These are phyloP conservation scores for Lineus longissimus DNA, from an alignment of 1,140 invertebrate genomes.

Conservation along the genomic window DNA sequence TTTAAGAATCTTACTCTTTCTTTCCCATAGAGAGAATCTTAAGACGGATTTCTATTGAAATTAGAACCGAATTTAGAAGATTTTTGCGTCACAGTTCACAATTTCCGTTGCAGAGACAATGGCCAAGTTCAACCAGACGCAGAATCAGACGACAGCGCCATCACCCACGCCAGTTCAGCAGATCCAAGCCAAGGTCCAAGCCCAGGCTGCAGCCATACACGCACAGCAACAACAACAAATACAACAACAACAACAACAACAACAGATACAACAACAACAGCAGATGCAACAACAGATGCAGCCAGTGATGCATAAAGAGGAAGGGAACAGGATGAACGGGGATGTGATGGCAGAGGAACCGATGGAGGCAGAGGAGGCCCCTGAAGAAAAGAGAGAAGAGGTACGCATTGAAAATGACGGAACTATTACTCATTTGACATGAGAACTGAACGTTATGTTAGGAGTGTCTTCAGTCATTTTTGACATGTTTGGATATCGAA, in stretches of 20 bases:
- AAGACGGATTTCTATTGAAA: too few species aligned
- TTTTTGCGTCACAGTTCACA: too few species aligned
- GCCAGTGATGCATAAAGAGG: background rate
- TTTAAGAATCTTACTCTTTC: too few species aligned
- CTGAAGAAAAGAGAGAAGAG: slow-evolving; percentile 26
- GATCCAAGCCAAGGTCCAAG: slow-evolving; percentile 16
- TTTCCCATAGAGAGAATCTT: too few species aligned
- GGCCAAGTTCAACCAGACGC: slow-evolving; percentile 37
- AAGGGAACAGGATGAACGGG: slow-evolving; percentile 19
- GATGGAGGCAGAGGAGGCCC: slow-evolving; percentile 24
- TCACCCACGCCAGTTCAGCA: slow-evolving; percentile 56
- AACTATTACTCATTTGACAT: too few species aligned
- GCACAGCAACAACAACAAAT: background rate
- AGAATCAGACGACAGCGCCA: slow-evolving; percentile 50
- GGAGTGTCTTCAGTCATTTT: too few species aligned
- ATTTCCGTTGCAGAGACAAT: slow-evolving; percentile 60
- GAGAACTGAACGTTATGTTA: too few species aligned
- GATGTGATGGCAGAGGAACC: slow-evolving; percentile 18
- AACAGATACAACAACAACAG: background rate
- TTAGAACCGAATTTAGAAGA: too few species aligned
- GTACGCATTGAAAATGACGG: too few species aligned
- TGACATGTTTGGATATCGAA: too few species aligned
- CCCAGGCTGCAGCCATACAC: background rate
- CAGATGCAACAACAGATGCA: background rate
- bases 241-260: background rate